Conservation (phyloP, 2,888 invertebrate genomes). For the Drosophila ustulata region DNA sequence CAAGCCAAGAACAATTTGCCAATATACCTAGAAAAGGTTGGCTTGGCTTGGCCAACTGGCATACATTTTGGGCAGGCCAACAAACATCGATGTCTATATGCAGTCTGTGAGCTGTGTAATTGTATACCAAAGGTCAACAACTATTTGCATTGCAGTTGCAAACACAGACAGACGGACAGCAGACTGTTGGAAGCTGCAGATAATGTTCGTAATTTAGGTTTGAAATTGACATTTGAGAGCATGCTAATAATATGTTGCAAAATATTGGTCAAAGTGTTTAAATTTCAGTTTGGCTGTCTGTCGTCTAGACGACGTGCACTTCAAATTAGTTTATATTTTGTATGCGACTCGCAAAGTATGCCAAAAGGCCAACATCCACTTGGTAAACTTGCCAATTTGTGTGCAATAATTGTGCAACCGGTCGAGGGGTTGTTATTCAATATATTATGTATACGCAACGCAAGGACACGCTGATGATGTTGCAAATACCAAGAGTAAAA, state of each 20-base stretch:
- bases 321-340: conserved; percentile 10
- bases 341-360: conserved; percentile 13
- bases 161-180: too few relatives aligned
- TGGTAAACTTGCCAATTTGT: conserved; percentile 16
- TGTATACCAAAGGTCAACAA: conserved; percentile 69
- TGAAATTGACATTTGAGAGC: conserved; percentile 41
- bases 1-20: conserved; percentile 63
- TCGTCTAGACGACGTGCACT: conserved; percentile 7
- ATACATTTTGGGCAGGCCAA: conserved; percentile 45
- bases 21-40: conserved; percentile 30
- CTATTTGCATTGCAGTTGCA: conserved; percentile 51
- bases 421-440: conserved; percentile 18
- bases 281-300: conserved; percentile 1
- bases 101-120: conserved; percentile 34
- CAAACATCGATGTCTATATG: conserved; percentile 3
- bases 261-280: conserved; percentile 37
- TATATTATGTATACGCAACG: conserved; percentile 66
- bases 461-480: conserved; percentile 48
- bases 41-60: neutral
- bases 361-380: conserved; percentile 27
- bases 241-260: conserved; percentile 23
- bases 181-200: conserved; percentile 6
- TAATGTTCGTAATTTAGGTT: conserved; percentile 15
- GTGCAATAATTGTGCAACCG: conserved; percentile 31
- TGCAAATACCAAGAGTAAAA: conserved; percentile 35